A percentile compares a stretch with the other conserved stretches of the same genome.
Evolutionary conservation across 2,888 invertebrate genomes (phyloP).

Genomic region (Drosophila robusta): DNA sequence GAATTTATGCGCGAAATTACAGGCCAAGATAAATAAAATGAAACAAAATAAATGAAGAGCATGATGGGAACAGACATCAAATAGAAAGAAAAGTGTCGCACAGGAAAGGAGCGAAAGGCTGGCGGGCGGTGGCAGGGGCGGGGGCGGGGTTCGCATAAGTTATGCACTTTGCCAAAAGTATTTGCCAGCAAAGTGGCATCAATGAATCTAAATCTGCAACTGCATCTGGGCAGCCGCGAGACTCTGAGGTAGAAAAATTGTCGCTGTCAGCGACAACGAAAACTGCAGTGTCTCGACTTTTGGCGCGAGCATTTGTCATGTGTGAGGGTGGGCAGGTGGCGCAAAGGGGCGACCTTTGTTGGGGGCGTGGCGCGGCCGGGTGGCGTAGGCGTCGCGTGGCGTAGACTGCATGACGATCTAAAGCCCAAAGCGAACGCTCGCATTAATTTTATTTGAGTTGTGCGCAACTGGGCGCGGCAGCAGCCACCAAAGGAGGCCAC

Average conservation of each 20-base stretch:
- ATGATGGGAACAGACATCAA: conserved; percentile 69
- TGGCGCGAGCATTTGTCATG: conserved; percentile 54
- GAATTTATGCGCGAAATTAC: conserved; percentile 76
- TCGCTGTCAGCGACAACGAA: conserved; percentile 69
- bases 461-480: conserved; percentile 74
- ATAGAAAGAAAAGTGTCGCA: conserved; percentile 65
- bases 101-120: conserved; percentile 4
- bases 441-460: conserved; percentile 67
- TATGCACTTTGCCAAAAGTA: conserved; percentile 71
- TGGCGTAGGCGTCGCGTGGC: conserved; percentile 76
- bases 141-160: conserved; percentile 27
- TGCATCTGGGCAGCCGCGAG: conserved; percentile 16
- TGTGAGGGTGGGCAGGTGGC: not conserved
- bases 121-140: not conserved
- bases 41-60: conserved; percentile 55
- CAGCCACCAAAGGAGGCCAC: conserved; percentile 65
- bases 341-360: conserved; percentile 24
- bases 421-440: conserved; percentile 19
- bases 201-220: conserved; percentile 67
- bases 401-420: conserved; percentile 76
- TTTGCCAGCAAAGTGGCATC: conserved; percentile 78
- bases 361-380: conserved; percentile 42
- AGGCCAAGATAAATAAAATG: conserved; percentile 66
- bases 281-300: conserved; percentile 60
- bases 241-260: conserved; percentile 63